Evolutionary conservation across 2,797 vertebrate genomes (phyloP).

Genomic region (Heliangelus exortis): DNA sequence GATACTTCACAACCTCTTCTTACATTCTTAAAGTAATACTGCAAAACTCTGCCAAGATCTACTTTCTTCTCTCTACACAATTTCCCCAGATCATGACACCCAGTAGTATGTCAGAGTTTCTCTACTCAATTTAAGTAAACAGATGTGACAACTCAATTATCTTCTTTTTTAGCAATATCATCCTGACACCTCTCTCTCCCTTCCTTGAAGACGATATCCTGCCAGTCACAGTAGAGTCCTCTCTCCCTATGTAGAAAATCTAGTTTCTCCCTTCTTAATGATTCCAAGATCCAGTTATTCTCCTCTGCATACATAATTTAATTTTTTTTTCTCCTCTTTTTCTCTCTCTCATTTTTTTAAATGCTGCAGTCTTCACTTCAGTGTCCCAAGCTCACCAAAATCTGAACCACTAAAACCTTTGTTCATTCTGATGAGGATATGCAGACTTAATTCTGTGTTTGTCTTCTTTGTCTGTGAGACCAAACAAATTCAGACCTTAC

Average conservation of each 20-base stretch:
- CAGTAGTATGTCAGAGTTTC: neutral
- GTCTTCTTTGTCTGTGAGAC: neutral
- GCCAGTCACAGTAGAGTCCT: neutral
- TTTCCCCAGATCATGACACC: neutral
- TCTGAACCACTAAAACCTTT: neutral
- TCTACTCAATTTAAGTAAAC: neutral
- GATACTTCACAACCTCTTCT: neutral
- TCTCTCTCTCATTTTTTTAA: too few relatives aligned
- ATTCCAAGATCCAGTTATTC: neutral
- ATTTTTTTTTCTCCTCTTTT: neutral
- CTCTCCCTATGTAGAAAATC: neutral
- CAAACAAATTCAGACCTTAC: neutral
- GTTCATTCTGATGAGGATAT: neutral
- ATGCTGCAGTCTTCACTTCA: neutral
- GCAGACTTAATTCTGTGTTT: neutral
- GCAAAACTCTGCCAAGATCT: constrained; percentile 24
- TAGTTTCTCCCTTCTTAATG: neutral
- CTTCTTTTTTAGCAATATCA: neutral
- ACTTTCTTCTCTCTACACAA: neutral
- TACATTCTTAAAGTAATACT: neutral
- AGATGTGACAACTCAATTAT: neutral
- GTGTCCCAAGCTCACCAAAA: neutral
- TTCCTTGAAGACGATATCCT: neutral
- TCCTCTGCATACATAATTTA: neutral
- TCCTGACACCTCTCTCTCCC: neutral